phyloP scores from a whole-genome alignment of 2,113 vertebrate genomes.

The Halichoeres trimaculatus region DNA sequence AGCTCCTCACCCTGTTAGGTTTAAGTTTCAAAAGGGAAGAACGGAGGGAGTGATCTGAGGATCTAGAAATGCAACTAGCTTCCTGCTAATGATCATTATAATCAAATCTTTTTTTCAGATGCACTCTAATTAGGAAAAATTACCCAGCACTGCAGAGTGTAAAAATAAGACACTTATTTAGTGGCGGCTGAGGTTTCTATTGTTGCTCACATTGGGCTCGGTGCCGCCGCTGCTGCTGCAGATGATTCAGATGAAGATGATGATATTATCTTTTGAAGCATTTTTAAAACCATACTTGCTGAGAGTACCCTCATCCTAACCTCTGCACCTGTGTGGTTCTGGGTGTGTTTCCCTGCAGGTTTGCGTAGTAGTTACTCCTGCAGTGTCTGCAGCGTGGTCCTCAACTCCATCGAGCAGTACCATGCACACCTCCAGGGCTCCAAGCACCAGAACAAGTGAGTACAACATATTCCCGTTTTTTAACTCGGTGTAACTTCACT shows the following conservation, averaged over 20 bases:
- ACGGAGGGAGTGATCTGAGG: slow-evolving; percentile 29
- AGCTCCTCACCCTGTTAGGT: slow-evolving; percentile 43
- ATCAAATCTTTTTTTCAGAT: slow-evolving; percentile 67
- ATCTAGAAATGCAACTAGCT: slow-evolving; percentile 66
- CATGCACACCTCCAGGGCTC: slow-evolving; percentile 87
- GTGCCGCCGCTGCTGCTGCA: neutral
- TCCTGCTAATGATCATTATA: slow-evolving; percentile 61
- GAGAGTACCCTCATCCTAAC: slow-evolving; percentile 26
- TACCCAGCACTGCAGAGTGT: slow-evolving; percentile 35
- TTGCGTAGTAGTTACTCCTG: slow-evolving; percentile 86
- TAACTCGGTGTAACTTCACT: neutral
- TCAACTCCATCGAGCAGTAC: slow-evolving; percentile 88
- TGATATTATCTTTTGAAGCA: neutral
- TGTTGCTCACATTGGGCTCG: slow-evolving; percentile 28
- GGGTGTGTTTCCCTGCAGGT: slow-evolving; percentile 66
- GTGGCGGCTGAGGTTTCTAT: slow-evolving; percentile 29
- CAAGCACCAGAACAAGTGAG: slow-evolving; percentile 89
- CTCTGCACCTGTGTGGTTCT: slow-evolving; percentile 19
- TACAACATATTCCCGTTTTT: slow-evolving; percentile 9
- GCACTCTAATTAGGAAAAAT: slow-evolving; percentile 67
- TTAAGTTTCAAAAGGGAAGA: slow-evolving; percentile 38
- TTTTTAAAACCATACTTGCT: slow-evolving; percentile 15
- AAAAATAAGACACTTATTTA: slow-evolving; percentile 50
- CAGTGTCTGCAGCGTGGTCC: slow-evolving; percentile 84
- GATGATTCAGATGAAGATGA: slow-evolving; percentile 30